Conservation (phyloP, 2,888 invertebrate species). For the Tortrix viridana region DNA sequence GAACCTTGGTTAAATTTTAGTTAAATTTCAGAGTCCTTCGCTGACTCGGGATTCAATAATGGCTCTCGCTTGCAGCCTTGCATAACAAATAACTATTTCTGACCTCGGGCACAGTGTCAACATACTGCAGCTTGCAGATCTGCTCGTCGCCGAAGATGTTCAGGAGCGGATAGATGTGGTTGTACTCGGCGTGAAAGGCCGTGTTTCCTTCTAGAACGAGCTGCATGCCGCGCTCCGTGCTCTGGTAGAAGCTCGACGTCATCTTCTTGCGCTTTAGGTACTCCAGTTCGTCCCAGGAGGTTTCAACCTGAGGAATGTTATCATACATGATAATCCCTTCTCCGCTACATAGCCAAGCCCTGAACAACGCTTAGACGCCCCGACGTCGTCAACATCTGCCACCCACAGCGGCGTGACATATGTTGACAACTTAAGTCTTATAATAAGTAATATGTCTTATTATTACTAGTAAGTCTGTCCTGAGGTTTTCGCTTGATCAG, state of each 20-base stretch:
- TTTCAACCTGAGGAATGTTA: constrained; percentile 54
- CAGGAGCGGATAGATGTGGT: constrained; percentile 64
- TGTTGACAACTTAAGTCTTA: too few relatives aligned
- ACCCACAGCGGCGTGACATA: too few relatives aligned
- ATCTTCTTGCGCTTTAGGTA: constrained; percentile 69
- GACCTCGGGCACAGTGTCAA: constrained; percentile 72
- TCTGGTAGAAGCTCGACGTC: constrained; percentile 63
- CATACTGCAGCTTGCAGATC: constrained; percentile 66
- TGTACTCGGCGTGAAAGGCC: constrained; percentile 72
- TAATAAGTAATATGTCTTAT: too few relatives aligned
- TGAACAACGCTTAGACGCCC: too few relatives aligned
- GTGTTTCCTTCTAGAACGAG: constrained; percentile 60
- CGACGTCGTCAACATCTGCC: too few relatives aligned
- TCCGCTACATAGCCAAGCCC: too few relatives aligned
- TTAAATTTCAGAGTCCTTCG: too few relatives aligned
- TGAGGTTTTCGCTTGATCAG: too few relatives aligned
- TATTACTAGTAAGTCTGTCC: too few relatives aligned
- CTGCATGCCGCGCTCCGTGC: constrained; percentile 57
- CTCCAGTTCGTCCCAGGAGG: constrained; percentile 65
- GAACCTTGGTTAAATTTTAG: too few relatives aligned
- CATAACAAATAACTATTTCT: neutral
- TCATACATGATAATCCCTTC: neutral
- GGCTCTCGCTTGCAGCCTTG: too few relatives aligned
- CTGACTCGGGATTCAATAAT: too few relatives aligned
- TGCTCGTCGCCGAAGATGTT: constrained; percentile 65